Evolutionary conservation across 2,113 vertebrate genomes (phyloP).

Genomic region (Pelodiscus sinensis): DNA sequence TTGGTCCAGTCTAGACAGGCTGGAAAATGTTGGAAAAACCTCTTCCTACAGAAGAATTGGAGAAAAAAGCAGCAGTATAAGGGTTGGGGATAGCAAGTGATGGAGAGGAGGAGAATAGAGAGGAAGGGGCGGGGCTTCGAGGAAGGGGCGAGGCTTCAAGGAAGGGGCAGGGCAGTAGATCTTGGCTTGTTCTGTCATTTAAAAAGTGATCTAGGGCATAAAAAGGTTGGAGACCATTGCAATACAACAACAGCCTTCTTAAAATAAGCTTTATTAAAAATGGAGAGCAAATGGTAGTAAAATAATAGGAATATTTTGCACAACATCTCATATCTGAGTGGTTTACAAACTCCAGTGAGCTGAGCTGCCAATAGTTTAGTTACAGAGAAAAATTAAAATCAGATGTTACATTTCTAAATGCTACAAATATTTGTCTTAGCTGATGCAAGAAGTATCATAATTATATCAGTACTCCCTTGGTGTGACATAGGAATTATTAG

Average conservation of each 20-base stretch:
- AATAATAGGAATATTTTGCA: background rate
- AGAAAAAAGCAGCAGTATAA: too few relatives aligned
- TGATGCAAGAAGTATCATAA: background rate
- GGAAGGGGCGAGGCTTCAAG: too few relatives aligned
- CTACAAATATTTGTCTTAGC: background rate
- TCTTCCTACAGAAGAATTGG: too few relatives aligned
- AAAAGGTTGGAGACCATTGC: too few relatives aligned
- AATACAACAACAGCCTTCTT: background rate
- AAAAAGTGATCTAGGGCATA: too few relatives aligned
- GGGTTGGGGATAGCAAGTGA: too few relatives aligned
- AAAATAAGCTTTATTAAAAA: background rate
- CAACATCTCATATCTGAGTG: background rate
- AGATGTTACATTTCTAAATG: background rate
- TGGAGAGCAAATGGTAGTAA: background rate
- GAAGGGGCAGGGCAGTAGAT: too few relatives aligned
- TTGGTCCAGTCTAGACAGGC: too few relatives aligned
- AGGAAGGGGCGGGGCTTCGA: too few relatives aligned
- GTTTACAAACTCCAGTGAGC: background rate
- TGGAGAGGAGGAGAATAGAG: too few relatives aligned
- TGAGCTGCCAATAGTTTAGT: background rate
- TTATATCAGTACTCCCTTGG: background rate
- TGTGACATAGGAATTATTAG: fast-evolving
- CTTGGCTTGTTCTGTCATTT: too few relatives aligned
- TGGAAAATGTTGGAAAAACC: too few relatives aligned
- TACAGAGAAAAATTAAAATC: background rate